These are phyloP conservation scores for Amphiprion clarkii DNA, from an alignment of 2,797 vertebrate species.

Conservation along the genomic window DNA sequence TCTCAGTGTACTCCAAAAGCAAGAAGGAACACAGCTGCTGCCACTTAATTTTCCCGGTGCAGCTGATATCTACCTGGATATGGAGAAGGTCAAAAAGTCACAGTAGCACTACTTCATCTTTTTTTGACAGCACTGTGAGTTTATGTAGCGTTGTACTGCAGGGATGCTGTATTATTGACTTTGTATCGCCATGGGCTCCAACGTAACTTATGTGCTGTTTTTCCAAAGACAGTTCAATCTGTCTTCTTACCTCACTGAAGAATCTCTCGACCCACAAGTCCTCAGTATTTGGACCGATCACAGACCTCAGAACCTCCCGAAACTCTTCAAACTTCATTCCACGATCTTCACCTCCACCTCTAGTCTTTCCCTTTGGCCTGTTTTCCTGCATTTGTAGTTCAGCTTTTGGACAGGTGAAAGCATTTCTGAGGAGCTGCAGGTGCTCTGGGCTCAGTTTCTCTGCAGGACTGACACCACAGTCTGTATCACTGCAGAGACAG, in stretches of 20 bases:
- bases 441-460: constrained; percentile 70
- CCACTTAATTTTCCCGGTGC: constrained; percentile 67
- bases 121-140: background rate
- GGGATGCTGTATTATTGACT: background rate
- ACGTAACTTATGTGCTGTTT: background rate
- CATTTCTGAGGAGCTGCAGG: constrained; percentile 64
- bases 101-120: background rate
- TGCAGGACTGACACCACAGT: constrained; percentile 56
- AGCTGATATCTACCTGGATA: constrained; percentile 70
- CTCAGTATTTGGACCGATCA: constrained; percentile 56
- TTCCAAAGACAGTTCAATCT: background rate
- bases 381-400: background rate
- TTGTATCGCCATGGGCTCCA: background rate
- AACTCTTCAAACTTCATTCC: constrained; percentile 74
- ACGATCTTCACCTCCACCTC: constrained; percentile 9
- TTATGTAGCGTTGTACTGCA: background rate
- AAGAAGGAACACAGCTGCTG: constrained; percentile 77
- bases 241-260: constrained; percentile 73
- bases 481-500: constrained; percentile 56
- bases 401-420: constrained; percentile 48
- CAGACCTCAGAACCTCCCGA: constrained; percentile 56
- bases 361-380: background rate
- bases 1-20: constrained; percentile 75
- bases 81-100: background rate
- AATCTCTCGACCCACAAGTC: constrained; percentile 66